phyloP scores from a whole-genome alignment of 1,140 invertebrate genomes.

The Macrobrachium nipponense region DNA sequence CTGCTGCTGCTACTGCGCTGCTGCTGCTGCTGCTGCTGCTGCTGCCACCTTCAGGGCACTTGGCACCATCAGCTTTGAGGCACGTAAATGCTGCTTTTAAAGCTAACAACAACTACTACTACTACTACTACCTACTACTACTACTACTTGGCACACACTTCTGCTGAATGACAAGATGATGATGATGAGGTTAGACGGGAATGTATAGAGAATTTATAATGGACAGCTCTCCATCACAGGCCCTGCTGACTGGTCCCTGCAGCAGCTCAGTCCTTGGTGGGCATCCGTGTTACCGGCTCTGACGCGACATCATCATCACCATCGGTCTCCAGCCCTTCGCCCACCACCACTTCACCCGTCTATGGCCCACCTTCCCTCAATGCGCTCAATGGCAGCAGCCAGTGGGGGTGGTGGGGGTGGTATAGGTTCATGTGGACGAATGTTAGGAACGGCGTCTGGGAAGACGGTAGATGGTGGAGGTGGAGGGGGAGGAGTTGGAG shows the following conservation, averaged over 20 bases:
- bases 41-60: constrained; percentile 35
- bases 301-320: constrained; percentile 58
- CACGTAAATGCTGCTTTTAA: constrained; percentile 44
- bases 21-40: constrained; percentile 11
- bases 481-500: constrained; percentile 50
- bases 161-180: constrained; percentile 8
- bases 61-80: constrained; percentile 43
- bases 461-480: constrained; percentile 31
- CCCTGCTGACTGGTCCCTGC: constrained; percentile 57
- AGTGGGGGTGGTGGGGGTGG: not conserved
- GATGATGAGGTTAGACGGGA: constrained; percentile 31
- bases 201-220: constrained; percentile 23
- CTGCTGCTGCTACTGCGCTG: constrained; percentile 21
- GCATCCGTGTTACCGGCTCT: constrained; percentile 61
- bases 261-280: constrained; percentile 62
- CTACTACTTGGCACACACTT: too few relatives aligned
- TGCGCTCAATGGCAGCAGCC: constrained; percentile 22
- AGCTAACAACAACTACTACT: constrained; percentile 30
- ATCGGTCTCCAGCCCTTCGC: constrained; percentile 30
- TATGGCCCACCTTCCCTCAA: constrained; percentile 51
- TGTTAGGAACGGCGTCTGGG: constrained; percentile 28
- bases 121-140: not conserved
- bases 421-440: constrained; percentile 6
- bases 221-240: constrained; percentile 57
- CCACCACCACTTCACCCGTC: constrained; percentile 45